Conservation (phyloP, 2,797 vertebrate genomes). For the Sorex maritimensis region DNA sequence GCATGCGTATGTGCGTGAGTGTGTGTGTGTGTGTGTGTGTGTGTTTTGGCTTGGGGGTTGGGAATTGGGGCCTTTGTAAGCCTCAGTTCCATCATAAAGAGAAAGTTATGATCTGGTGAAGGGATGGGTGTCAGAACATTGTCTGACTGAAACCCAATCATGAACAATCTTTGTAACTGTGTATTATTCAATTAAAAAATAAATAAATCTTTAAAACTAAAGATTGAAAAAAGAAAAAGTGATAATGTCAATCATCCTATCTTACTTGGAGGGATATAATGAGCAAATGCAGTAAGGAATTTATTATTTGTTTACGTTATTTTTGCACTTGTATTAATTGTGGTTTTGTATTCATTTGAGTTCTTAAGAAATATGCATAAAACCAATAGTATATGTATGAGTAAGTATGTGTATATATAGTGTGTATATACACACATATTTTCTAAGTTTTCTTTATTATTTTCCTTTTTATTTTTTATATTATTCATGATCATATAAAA, state of each 20-base stretch:
- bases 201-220: too few relatives aligned
- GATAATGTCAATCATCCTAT: neutral
- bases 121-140: too few relatives aligned
- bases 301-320: neutral
- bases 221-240: neutral
- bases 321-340: neutral
- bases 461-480: neutral
- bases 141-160: too few relatives aligned
- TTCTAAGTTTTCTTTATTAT: slow-evolving; percentile 10
- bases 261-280: neutral
- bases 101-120: too few relatives aligned
- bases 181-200: too few relatives aligned
- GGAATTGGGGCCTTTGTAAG: neutral
- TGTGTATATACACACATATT: neutral
- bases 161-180: too few relatives aligned
- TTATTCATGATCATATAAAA: neutral
- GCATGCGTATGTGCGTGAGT: too few relatives aligned
- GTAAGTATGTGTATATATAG: neutral
- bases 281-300: neutral
- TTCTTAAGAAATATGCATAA: slow-evolving; percentile 4
- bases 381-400: neutral
- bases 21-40: too few relatives aligned
- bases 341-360: neutral
- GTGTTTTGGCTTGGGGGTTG: neutral
- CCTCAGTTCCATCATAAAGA: slow-evolving; percentile 4